phyloP scores from a whole-genome alignment of 1,140 invertebrate species.

The Battus philenor region DNA sequence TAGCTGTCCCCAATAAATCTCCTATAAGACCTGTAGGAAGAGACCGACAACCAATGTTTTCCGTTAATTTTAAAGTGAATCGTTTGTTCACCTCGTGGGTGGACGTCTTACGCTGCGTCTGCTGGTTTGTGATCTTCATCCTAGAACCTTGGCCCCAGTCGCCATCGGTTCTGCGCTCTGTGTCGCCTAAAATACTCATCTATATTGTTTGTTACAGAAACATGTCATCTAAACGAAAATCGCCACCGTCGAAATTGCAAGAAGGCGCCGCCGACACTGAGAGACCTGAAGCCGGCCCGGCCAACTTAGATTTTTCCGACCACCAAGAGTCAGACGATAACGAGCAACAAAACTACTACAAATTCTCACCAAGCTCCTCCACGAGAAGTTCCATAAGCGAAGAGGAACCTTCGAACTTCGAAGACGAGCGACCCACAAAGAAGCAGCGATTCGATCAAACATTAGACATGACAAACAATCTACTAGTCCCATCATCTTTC shows the following conservation, averaged over 20 bases:
- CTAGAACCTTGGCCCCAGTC: too few species aligned
- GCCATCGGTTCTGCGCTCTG: too few species aligned
- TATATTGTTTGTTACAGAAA: too few species aligned
- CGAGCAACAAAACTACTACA: constrained; percentile 68
- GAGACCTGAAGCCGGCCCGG: constrained; percentile 64
- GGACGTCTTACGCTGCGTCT: too few species aligned
- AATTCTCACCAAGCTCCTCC: constrained; percentile 77
- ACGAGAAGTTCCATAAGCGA: constrained; percentile 78
- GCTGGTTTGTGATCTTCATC: too few species aligned
- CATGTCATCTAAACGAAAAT: constrained; percentile 96
- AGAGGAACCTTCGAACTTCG: constrained; percentile 74
- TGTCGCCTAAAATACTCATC: too few species aligned
- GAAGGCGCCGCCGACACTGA: constrained; percentile 81
- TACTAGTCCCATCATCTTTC: constrained; percentile 71
- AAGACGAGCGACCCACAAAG: constrained; percentile 76
- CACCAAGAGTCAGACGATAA: constrained; percentile 59
- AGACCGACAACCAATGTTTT: too few species aligned
- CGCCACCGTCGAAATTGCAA: constrained; percentile 92
- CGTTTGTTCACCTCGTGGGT: too few species aligned
- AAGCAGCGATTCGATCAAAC: constrained; percentile 68
- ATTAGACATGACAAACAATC: constrained; percentile 75
- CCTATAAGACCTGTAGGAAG: too few species aligned
- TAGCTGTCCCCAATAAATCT: too few species aligned
- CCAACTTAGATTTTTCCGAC: constrained; percentile 62
- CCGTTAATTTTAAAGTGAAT: too few species aligned